phyloP scores from a whole-genome alignment of 2,888 invertebrate species.

The Nipponacmea schrenckii region DNA sequence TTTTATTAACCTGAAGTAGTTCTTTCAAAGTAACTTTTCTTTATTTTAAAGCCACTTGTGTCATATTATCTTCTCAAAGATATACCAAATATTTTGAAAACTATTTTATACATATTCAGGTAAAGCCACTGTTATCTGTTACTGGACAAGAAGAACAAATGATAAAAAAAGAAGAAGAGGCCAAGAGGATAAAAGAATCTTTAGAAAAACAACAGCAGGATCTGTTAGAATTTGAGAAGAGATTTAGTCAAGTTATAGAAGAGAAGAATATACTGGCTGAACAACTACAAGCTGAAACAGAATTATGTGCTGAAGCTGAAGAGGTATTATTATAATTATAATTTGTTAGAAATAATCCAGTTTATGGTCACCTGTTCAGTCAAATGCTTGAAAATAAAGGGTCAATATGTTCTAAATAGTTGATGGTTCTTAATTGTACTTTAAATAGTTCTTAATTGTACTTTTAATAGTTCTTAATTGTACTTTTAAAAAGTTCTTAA shows the following conservation, averaged over 20 bases:
- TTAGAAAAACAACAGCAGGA: conserved; percentile 73
- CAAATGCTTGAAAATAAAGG: too few species aligned
- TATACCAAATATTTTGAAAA: background rate
- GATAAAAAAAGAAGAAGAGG: conserved; percentile 95
- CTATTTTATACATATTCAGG: conserved; percentile 53
- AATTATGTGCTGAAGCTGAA: conserved; percentile 96
- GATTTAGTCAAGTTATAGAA: conserved; percentile 77
- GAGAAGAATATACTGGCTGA: conserved; percentile 95
- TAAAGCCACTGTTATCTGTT: conserved; percentile 93
- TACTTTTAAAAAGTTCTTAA: too few species aligned
- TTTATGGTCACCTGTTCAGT: too few species aligned
- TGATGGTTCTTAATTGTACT: too few species aligned
- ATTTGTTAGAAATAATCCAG: background rate
- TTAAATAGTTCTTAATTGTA: too few species aligned
- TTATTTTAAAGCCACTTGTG: background rate
- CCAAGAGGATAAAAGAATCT: conserved; percentile 72
- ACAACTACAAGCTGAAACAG: conserved; percentile 94
- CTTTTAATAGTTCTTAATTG: too few species aligned
- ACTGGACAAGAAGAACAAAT: conserved; percentile 99
- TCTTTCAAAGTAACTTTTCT: background rate
- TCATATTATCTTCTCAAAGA: too few species aligned
- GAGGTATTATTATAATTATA: conserved; percentile 71
- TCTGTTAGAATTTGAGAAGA: conserved; percentile 71
- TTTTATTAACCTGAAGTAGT: background rate
- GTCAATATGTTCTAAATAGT: too few species aligned